Evolutionary conservation across 2,888 invertebrate genomes (phyloP), one percentile per base, ranked within the genome.

Genomic region (Rapana venosa): DNA sequence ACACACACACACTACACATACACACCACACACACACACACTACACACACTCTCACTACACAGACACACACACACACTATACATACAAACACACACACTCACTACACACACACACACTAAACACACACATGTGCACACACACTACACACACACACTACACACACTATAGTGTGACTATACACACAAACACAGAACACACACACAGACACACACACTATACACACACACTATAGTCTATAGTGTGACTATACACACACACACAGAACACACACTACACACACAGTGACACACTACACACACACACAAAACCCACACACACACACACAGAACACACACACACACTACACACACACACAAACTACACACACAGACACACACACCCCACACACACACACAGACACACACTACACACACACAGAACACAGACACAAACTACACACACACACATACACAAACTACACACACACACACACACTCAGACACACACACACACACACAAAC

Each of bases 361-460:
- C 81, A 81, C 81, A 81, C 81, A 81, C 81, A 81, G 35, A 81
- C 81, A 81, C 17, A 81, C 20, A 1, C 15, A 93, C 94, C 94
- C 97, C 97, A 97, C 99, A 99, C 13, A 99, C 98, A 22, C 15
- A 61, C 22, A 22, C 61, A 61, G 1, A 61, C 74, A 74, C 30
- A 74, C n/a, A n/a, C n/a, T n/a, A n/a, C n/a, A n/a, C n/a, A n/a
- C n/a, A n/a, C n/a, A n/a, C n/a, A n/a, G n/a, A n/a, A n/a, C n/a
- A n/a, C 74, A 74, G 8, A 74, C 74, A 74, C 74, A 74, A n/a
- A 74, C 30, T n/a, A 20, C 74, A 74, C n/a, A 74, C n/a, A 74
- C n/a, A 74, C 74, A n/a, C 26, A 22, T 15, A 81, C 35, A 81
- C 81, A 81, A 0, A 81, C 0, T 17, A 81, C 35, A 81, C 26